These are phyloP conservation scores for Pseudomyrmex concolor DNA, from an alignment of 1,140 invertebrate species.

Conservation along the genomic window DNA sequence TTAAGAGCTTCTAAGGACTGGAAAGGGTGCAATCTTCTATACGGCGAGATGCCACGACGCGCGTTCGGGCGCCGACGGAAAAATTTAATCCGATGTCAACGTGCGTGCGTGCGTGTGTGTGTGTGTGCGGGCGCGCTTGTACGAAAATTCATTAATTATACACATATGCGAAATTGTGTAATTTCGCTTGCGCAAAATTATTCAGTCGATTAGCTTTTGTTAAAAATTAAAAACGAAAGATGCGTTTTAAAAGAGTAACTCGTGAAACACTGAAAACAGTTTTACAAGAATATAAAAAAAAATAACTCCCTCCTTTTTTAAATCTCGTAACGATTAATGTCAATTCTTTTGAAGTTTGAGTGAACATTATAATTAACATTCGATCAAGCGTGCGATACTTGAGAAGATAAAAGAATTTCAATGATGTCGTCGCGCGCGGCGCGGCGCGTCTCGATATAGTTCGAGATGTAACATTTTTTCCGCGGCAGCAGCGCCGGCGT, in stretches of 20 bases:
- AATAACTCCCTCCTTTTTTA: too few relatives aligned
- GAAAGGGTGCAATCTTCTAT: conserved; percentile 79
- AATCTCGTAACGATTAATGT: too few relatives aligned
- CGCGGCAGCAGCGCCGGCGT: conserved; percentile 52
- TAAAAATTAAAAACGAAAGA: not conserved
- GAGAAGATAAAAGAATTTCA: conserved; percentile 26
- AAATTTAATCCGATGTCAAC: conserved; percentile 68
- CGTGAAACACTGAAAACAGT: too few relatives aligned
- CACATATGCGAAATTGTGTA: not conserved
- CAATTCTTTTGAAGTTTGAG: too few relatives aligned
- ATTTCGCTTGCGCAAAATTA: not conserved
- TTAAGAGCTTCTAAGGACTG: conserved; percentile 83
- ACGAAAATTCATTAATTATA: conserved; percentile 45
- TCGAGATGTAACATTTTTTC: conserved; percentile 42
- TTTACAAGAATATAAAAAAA: too few relatives aligned
- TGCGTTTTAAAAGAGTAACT: too few relatives aligned
- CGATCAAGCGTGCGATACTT: not conserved
- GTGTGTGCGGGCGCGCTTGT: not conserved
- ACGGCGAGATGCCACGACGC: conserved; percentile 58
- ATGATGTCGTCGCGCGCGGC: not conserved
- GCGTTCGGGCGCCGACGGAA: conserved; percentile 69
- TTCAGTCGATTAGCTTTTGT: not conserved
- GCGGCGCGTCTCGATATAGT: conserved; percentile 13
- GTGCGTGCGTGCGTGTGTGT: not conserved
- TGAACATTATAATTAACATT: too few relatives aligned